These are phyloP conservation scores for Neotoxoptera formosana DNA, from an alignment of 1,140 invertebrate species.

Conservation along the genomic window DNA sequence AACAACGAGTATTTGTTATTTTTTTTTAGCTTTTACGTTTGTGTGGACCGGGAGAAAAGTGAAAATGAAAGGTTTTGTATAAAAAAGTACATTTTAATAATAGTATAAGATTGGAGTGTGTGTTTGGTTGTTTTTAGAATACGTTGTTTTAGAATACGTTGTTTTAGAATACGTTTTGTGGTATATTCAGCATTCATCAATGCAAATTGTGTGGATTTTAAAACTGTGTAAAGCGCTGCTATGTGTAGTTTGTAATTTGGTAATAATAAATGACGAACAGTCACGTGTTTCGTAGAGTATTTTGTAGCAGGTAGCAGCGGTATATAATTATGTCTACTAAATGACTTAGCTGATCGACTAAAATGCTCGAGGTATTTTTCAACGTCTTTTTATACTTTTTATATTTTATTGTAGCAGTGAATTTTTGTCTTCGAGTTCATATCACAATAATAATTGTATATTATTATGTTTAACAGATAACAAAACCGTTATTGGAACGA, in stretches of 20 bases:
- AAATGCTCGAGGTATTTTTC: not conserved
- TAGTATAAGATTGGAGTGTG: not conserved
- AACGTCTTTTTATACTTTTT: not conserved
- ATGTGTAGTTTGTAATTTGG: not conserved
- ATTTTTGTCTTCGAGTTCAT: not conserved
- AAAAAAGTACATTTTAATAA: not conserved
- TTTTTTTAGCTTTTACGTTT: not conserved
- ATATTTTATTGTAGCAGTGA: not conserved
- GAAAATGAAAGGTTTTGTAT: constrained; percentile 1
- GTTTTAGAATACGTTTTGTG: not conserved
- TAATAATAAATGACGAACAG: not conserved
- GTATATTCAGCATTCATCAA: not conserved
- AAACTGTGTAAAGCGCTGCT: not conserved
- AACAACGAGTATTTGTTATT: not conserved
- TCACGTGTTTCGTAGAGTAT: not conserved
- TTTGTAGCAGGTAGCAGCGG: not conserved
- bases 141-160: not conserved
- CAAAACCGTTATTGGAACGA: constrained; percentile 73
- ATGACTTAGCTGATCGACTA: not conserved
- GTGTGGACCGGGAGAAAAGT: not conserved
- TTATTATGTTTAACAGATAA: constrained; percentile 63
- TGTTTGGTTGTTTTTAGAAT: not conserved
- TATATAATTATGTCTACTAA: not conserved
- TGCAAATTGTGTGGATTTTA: not conserved
- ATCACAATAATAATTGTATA: constrained; percentile 15